Evolutionary conservation across 2,888 invertebrate species (phyloP).

Genomic region (Merodon equestris): DNA sequence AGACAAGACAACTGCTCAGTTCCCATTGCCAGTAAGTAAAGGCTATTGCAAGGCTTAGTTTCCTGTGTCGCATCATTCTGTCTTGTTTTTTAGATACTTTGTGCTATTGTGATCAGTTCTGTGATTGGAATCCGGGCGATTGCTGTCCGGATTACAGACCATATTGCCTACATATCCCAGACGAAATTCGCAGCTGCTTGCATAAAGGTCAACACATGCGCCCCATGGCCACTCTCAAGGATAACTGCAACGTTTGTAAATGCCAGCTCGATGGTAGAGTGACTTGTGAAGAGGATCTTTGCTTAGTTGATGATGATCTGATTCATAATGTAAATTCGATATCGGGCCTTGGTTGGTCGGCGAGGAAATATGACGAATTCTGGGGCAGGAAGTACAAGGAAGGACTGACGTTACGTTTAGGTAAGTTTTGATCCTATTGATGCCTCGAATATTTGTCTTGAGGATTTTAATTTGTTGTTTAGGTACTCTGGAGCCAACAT

Average conservation of each 20-base stretch:
- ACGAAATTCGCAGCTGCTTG: conserved; percentile 77
- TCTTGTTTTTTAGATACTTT: conserved; percentile 82
- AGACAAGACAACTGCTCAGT: conserved; percentile 90
- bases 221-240: conserved; percentile 80
- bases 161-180: conserved; percentile 82
- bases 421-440: conserved; percentile 77
- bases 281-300: conserved; percentile 85
- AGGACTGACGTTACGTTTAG: conserved; percentile 87
- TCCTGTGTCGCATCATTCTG: background rate
- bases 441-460: background rate
- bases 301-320: conserved; percentile 87
- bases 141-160: conserved; percentile 95
- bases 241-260: conserved; percentile 87
- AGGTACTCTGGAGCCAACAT: conserved; percentile 77
- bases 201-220: conserved; percentile 80
- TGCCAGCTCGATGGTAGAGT: conserved; percentile 79
- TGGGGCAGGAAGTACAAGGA: conserved; percentile 90
- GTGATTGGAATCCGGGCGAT: conserved; percentile 87
- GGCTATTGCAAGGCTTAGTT: background rate
- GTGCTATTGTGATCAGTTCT: conserved; percentile 97
- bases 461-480: background rate
- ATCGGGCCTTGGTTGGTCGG: conserved; percentile 85
- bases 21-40: conserved; percentile 84
- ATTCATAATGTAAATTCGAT: conserved; percentile 84
- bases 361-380: conserved; percentile 90